These are phyloP conservation scores for Theonella swinhoei DNA, from an alignment of 37 sponge, comb jelly and placozoan genomes.

Conservation along the genomic window DNA sequence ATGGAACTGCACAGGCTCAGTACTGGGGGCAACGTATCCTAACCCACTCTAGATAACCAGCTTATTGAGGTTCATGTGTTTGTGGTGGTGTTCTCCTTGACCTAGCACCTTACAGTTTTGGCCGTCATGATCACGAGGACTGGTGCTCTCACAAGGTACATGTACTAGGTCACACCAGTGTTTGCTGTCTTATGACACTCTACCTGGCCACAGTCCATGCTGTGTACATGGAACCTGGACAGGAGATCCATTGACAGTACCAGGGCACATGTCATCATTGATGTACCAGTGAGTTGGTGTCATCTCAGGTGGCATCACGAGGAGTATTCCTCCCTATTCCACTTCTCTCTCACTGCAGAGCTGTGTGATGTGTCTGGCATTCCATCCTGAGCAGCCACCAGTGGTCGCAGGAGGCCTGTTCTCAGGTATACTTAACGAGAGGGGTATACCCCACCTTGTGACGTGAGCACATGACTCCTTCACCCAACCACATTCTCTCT, in stretches of 20 bases:
- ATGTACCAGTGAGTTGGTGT: constrained; percentile 57
- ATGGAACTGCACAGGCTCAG: constrained; percentile 86
- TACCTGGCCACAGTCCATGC: constrained; percentile 18
- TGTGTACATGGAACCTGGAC: constrained; percentile 90
- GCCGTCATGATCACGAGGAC: constrained; percentile 72
- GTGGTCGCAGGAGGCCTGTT: constrained; percentile 84
- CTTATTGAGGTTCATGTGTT: neutral
- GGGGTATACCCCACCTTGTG: neutral
- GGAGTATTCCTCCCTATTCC: neutral
- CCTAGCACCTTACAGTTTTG: constrained; percentile 47
- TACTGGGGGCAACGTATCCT: constrained; percentile 60
- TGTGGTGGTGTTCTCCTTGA: neutral
- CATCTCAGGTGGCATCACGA: too few relatives aligned
- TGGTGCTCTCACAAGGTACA: constrained; percentile 84
- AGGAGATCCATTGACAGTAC: constrained; percentile 50
- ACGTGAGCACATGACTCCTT: neutral
- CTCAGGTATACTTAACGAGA: constrained; percentile 36
- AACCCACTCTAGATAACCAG: neutral
- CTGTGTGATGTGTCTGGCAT: constrained; percentile 76
- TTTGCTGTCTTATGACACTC: neutral
- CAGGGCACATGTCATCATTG: constrained; percentile 79
- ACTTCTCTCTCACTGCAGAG: constrained; percentile 13
- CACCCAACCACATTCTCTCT: neutral
- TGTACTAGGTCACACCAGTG: neutral
- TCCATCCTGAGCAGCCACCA: constrained; percentile 76